phyloP scores from a whole-genome alignment of 2,113 vertebrate species.

The Ailurus styani region DNA sequence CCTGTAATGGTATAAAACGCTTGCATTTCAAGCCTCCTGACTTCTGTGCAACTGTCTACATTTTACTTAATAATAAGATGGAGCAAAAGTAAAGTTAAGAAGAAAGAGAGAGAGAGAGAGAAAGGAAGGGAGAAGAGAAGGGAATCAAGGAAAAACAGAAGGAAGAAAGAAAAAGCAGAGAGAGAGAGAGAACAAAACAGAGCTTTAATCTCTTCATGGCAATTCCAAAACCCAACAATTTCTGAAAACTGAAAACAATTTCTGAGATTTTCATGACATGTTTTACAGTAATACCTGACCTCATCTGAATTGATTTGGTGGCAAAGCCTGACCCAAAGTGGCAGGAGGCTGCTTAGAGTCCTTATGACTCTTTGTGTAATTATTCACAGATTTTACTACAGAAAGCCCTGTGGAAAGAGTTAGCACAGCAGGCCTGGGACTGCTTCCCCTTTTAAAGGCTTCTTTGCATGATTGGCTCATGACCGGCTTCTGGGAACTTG shows the following conservation, averaged over 20 bases:
- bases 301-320: not conserved
- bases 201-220: not conserved
- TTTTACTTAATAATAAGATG: not conserved
- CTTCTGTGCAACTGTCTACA: not conserved
- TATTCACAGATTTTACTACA: not conserved
- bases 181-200: not conserved
- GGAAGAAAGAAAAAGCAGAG: not conserved
- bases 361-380: not conserved
- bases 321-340: not conserved
- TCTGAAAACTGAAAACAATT: too few species aligned
- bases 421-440: not conserved
- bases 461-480: accelerated
- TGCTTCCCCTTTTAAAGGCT: not conserved
- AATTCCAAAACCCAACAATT: not conserved
- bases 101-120: too few species aligned
- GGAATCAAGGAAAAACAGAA: not conserved
- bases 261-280: not conserved
- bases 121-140: not conserved
- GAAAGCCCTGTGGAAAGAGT: not conserved
- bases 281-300: not conserved
- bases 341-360: not conserved
- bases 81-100: not conserved
- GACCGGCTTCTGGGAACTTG: too few species aligned
- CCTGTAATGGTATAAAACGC: not conserved
- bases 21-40: not conserved